Base-by-base conservation (phyloP, 2,888 invertebrate genomes). In the Macrosoma leucophasiata region DNA sequence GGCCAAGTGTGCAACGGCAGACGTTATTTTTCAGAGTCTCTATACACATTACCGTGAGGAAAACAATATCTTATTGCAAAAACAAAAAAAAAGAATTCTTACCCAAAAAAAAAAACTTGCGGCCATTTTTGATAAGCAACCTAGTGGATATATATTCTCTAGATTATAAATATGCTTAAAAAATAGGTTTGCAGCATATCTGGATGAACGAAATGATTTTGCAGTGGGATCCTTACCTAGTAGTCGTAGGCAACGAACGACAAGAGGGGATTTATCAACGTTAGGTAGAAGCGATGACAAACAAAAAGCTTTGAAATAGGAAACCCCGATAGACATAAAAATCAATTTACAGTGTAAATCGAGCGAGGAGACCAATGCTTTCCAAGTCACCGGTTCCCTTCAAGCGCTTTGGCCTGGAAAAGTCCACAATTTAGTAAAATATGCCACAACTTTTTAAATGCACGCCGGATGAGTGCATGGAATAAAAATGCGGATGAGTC, bases 301-400 rank as follows among this genome's bases (percentile, higher is more conserved):
- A 62, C 58, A 64, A 61, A 65, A 56, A 50, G 42, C 46, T 49
- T 46, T 46, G 44, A 50, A 46, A 49, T 39, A 42, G 33, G 33
- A 41, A 43, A 35, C 41, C 37, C 38, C 36, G 43, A 46, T 52
- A 62, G 54, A 62, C 62, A 76, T 72, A 75, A 77, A 79, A 79
- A 81, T 81, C 81, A 81, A 79, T 79, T 82, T 76, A 53, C 71
- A 67, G 69, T 74, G 75, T 62, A 78, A 82, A 81, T 79, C 77
- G 79, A 78, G 75, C 78, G 77, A 58, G 56, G 56, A 66, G 59
- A 65, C 75, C 77, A 63, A 77, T 76, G 67, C 62, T 75, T 82
- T 82, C 82, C 82, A 71, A 72, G 71, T 74, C 77, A 81, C 69
- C 74, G 71, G 50, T 32, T 70, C 69, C 57, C 60, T 68, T 63